Conservation (phyloP, 2,888 invertebrate genomes). For the Andrena chrysosceles region DNA sequence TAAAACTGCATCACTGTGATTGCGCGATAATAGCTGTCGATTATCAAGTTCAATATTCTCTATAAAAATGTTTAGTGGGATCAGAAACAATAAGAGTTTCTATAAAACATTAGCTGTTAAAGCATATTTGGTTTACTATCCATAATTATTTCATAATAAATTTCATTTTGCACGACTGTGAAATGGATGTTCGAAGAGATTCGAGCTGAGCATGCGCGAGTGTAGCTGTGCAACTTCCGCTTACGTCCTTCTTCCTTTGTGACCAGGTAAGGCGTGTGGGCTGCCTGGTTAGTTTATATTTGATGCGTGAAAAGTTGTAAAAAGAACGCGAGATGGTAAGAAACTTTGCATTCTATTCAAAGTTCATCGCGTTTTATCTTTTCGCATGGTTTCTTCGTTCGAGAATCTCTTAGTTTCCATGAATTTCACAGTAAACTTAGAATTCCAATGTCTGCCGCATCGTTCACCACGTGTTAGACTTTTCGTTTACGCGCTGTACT, state of each 20-base stretch:
- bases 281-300: constrained; percentile 76
- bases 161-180: not conserved
- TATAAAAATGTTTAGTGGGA: not conserved
- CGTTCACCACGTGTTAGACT: constrained; percentile 65
- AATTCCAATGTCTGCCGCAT: constrained; percentile 8
- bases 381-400: not conserved
- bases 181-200: not conserved
- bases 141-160: not conserved
- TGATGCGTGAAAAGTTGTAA: constrained; percentile 75
- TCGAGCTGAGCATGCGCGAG: constrained; percentile 65
- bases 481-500: not conserved
- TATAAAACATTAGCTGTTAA: not conserved
- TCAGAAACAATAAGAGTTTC: not conserved
- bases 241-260: constrained; percentile 78
- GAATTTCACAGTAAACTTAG: constrained; percentile 13
- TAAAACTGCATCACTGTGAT: not conserved
- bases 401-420: not conserved
- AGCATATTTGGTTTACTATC: not conserved
- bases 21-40: not conserved
- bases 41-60: no score
- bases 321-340: constrained; percentile 80
- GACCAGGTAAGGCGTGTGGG: constrained; percentile 74
- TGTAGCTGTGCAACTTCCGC: constrained; percentile 70
- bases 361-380: constrained; percentile 5
- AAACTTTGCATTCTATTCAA: constrained; percentile 25